Percentiles rank a stretch among this genome's conserved stretches.
phyloP scores from a whole-genome alignment of 2,888 invertebrate genomes.

The Meghimatium bilineatum region DNA sequence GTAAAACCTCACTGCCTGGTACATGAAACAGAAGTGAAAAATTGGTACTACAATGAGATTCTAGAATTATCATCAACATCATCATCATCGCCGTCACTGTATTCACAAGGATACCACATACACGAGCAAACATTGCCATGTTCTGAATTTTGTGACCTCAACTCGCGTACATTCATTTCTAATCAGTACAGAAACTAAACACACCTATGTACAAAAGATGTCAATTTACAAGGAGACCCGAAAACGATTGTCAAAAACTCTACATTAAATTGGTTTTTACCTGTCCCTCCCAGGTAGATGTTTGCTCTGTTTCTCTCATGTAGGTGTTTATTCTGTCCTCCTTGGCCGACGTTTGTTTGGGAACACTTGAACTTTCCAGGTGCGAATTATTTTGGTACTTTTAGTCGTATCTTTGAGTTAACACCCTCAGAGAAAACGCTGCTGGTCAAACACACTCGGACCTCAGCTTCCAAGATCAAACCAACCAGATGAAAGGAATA shows the following conservation, averaged over 20 bases:
- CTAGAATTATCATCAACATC: too few relatives aligned
- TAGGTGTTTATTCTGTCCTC: not conserved
- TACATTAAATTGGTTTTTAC: not conserved
- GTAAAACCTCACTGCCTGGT: too few relatives aligned
- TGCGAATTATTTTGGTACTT: too few relatives aligned
- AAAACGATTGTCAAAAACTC: not conserved
- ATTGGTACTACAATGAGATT: too few relatives aligned
- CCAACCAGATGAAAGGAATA: not conserved
- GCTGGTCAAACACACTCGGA: not conserved
- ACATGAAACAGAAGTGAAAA: too few relatives aligned
- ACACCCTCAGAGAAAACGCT: not conserved
- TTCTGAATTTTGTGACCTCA: too few relatives aligned
- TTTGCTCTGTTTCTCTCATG: not conserved
- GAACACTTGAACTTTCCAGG: too few relatives aligned
- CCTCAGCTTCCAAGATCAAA: not conserved
- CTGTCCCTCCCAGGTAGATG: constrained; percentile 9
- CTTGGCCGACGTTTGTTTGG: not conserved
- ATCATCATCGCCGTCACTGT: too few relatives aligned
- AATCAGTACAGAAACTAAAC: not conserved
- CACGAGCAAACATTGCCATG: too few relatives aligned
- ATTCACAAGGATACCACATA: too few relatives aligned
- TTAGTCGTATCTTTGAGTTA: not conserved
- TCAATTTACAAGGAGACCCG: not conserved
- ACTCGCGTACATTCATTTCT: not conserved
- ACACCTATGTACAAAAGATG: not conserved